Evolutionary conservation across 2,888 invertebrate species (phyloP).

Genomic region (Chaitophorus viminalis): DNA sequence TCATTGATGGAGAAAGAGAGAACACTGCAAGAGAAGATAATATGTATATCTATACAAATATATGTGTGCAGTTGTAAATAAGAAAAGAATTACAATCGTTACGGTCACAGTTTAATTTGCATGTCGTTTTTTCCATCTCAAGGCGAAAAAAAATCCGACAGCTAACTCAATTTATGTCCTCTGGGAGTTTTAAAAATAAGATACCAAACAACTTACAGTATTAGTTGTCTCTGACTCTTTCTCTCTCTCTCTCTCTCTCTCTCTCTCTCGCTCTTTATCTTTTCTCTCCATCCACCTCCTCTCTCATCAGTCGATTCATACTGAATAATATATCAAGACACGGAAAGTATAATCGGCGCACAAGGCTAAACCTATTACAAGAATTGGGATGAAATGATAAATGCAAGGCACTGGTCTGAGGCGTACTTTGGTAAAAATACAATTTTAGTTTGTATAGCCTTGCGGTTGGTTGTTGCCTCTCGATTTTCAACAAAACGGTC

Average conservation of each 20-base stretch:
- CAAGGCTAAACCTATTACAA: neutral
- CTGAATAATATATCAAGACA: conserved; percentile 1
- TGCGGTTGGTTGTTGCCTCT: neutral
- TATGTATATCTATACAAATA: conserved; percentile 13
- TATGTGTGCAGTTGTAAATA: conserved; percentile 43
- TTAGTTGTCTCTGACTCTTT: neutral
- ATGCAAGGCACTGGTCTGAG: neutral
- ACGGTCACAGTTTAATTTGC: conserved; percentile 59
- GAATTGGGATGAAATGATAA: neutral
- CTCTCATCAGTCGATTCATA: neutral
- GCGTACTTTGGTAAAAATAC: neutral
- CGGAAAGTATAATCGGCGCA: neutral
- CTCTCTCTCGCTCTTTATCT: neutral
- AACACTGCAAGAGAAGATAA: neutral
- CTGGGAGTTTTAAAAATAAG: conserved; percentile 47
- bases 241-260: no score
- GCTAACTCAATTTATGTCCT: conserved; percentile 53
- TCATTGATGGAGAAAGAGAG: neutral
- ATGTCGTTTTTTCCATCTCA: conserved; percentile 32
- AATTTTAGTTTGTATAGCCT: neutral
- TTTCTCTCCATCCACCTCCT: neutral
- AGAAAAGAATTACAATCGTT: conserved; percentile 61
- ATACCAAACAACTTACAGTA: conserved; percentile 46
- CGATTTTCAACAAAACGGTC: conserved; percentile 1
- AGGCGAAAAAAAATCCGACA: conserved; percentile 44